These are phyloP conservation scores for Camponotus vicinus DNA, from an alignment of 1,140 invertebrate species.

Conservation along the genomic window DNA sequence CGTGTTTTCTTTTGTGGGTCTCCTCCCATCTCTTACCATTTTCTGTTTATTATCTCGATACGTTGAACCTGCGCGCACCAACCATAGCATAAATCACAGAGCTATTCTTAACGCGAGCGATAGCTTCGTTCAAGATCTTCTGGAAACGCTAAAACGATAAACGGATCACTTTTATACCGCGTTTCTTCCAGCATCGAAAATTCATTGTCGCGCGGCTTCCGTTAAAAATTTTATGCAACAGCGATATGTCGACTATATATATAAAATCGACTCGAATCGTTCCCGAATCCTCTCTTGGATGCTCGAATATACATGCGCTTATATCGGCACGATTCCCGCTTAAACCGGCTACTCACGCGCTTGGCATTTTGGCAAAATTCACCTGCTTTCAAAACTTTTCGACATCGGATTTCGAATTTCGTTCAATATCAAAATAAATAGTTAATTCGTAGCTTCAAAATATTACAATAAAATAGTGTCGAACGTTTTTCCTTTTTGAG, in stretches of 20 bases:
- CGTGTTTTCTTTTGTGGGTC: constrained; percentile 33
- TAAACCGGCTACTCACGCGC: constrained; percentile 34
- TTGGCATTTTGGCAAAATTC: constrained; percentile 42
- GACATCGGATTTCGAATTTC: constrained; percentile 41
- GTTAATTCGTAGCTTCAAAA: neutral
- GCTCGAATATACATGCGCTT: constrained; percentile 43
- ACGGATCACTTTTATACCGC: constrained; percentile 40
- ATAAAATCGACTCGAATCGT: constrained; percentile 57
- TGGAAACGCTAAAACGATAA: constrained; percentile 43
- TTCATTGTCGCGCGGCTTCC: constrained; percentile 44
- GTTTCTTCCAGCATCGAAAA: constrained; percentile 37
- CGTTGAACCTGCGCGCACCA: neutral
- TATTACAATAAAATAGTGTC: constrained; percentile 12
- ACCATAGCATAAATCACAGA: constrained; percentile 38
- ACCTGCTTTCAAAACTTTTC: constrained; percentile 40
- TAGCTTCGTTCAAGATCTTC: constrained; percentile 2
- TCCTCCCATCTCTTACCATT: constrained; percentile 19
- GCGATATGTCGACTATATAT: constrained; percentile 33
- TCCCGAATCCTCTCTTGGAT: constrained; percentile 33
- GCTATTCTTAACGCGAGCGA: constrained; percentile 36
- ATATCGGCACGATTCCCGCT: constrained; percentile 34
- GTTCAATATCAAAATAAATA: constrained; percentile 27
- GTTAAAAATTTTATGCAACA: constrained; percentile 59
- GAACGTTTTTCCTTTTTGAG: neutral
- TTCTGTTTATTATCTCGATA: constrained; percentile 55